Conservation (phyloP, 37 sponge, comb jelly and placozoan genomes). For the Chondrosia reniformis region DNA sequence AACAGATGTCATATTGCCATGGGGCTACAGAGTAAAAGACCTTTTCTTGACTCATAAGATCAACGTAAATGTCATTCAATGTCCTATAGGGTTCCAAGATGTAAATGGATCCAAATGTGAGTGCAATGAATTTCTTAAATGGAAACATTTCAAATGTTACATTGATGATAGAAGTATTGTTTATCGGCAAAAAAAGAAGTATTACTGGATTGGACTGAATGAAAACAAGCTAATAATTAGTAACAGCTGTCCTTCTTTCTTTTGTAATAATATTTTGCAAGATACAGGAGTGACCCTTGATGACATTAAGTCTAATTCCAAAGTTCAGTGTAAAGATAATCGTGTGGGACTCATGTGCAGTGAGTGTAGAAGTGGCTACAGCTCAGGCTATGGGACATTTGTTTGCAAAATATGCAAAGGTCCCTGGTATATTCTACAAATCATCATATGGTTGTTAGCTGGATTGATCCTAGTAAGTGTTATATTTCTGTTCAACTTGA, state of each 20-base stretch:
- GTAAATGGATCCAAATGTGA: no score
- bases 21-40: no score
- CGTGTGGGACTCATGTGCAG: constrained; percentile 43
- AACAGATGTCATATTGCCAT: no score
- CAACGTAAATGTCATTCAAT: no score
- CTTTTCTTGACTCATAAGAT: no score
- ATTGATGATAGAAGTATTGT: no score
- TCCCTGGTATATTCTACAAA: constrained; percentile 13
- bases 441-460: not conserved
- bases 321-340: not conserved
- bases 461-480: constrained; percentile 30
- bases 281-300: not conserved
- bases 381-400: constrained; percentile 21
- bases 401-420: constrained; percentile 19
- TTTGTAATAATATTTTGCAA: not conserved
- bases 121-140: no score
- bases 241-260: not conserved
- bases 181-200: no score
- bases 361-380: constrained; percentile 19
- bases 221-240: not conserved
- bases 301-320: not conserved
- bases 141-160: no score
- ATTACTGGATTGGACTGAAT: not conserved
- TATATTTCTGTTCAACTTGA: constrained; percentile 23
- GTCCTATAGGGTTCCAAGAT: no score